These are phyloP conservation scores for Phyto melanocephala DNA, from an alignment of 2,888 invertebrate species.

Conservation along the genomic window DNA sequence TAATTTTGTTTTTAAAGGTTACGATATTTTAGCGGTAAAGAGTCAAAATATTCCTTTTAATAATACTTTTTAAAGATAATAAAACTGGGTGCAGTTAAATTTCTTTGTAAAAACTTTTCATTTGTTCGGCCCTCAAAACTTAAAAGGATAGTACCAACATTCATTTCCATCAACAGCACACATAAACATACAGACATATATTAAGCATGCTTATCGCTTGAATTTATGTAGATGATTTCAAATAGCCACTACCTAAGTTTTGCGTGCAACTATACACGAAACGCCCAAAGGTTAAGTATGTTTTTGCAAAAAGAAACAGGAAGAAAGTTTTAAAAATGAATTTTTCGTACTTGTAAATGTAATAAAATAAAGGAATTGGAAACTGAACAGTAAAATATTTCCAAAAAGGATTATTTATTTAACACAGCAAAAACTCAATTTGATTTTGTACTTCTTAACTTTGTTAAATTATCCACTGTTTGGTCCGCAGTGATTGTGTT, in stretches of 20 bases:
- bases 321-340: constrained; percentile 48
- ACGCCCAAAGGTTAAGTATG: constrained; percentile 53
- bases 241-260: constrained; percentile 49
- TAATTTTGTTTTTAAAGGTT: too few species aligned
- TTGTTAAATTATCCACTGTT: constrained; percentile 2
- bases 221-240: constrained; percentile 16
- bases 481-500: constrained; percentile 2
- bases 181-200: not conserved
- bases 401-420: not conserved
- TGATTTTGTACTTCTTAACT: not conserved
- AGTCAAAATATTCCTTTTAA: too few species aligned
- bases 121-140: constrained; percentile 5
- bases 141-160: not conserved
- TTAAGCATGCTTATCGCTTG: not conserved
- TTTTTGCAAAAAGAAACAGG: constrained; percentile 10
- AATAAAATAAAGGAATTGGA: constrained; percentile 41
- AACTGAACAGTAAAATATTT: constrained; percentile 13
- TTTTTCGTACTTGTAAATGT: constrained; percentile 52
- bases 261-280: constrained; percentile 42
- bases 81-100: too few species aligned
- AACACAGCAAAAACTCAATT: not conserved
- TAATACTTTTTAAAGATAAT: too few species aligned
- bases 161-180: not conserved
- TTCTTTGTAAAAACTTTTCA: too few species aligned
- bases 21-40: too few species aligned